Percentiles rank a stretch among this genome's conserved stretches.
Conservation (phyloP, 1,140 invertebrate species). For the Coelopa frigida region DNA sequence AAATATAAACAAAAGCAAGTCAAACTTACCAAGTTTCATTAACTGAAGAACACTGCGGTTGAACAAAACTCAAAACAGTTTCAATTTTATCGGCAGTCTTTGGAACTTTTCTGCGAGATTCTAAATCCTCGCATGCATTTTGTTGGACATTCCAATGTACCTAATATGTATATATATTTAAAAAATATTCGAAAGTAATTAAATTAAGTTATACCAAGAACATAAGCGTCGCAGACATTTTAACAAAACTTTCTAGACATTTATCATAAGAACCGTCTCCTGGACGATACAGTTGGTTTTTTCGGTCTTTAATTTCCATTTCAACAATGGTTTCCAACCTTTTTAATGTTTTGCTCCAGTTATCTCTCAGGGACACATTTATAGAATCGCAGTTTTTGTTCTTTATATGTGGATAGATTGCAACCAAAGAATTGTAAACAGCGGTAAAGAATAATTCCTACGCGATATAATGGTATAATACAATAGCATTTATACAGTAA, state of each 20-base stretch:
- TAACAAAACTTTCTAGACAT: slow-evolving; percentile 20
- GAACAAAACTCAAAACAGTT: slow-evolving; percentile 21
- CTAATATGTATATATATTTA: too few species aligned
- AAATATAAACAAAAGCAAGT: neutral
- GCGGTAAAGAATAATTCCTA: slow-evolving; percentile 26
- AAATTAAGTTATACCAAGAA: slow-evolving; percentile 37
- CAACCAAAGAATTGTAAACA: slow-evolving; percentile 20
- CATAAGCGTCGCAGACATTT: slow-evolving; percentile 27
- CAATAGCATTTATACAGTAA: slow-evolving; percentile 4
- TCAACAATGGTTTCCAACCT: slow-evolving; percentile 25
- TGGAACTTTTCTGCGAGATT: slow-evolving; percentile 19
- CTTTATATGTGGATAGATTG: slow-evolving; percentile 25
- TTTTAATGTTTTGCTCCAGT: slow-evolving; percentile 25
- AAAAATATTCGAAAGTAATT: too few species aligned
- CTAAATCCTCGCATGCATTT: too few species aligned
- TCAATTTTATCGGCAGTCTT: slow-evolving; percentile 21
- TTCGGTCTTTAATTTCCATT: slow-evolving; percentile 28
- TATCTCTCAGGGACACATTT: slow-evolving; percentile 19
- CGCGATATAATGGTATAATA: slow-evolving; percentile 10
- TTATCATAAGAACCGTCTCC: slow-evolving; percentile 17
- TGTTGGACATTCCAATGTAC: too few species aligned
- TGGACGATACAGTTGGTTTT: slow-evolving; percentile 12
- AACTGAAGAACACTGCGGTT: slow-evolving; percentile 19
- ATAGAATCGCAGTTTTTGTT: slow-evolving; percentile 21
- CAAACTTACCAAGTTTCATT: slow-evolving; percentile 31